Base-by-base conservation (phyloP, 2,113 vertebrate genomes). In the Xenopus borealis region DNA sequence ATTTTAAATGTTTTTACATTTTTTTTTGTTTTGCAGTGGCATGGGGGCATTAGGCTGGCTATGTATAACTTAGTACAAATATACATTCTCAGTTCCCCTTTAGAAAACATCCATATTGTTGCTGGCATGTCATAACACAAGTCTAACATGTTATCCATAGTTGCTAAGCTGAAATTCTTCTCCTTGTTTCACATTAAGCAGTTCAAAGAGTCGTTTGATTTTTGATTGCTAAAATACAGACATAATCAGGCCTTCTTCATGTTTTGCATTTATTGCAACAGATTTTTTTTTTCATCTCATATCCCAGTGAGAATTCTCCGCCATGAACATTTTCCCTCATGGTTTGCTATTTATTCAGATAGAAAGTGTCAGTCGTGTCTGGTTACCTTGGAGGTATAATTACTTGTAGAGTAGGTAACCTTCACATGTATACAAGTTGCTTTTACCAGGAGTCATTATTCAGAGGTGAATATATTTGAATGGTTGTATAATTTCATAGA, bases 331-430 rank as follows among this genome's bases (percentile, higher is more conserved):
- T 67, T 66, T 74, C 58, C 72, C 72, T 59, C 59, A 3, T 0
- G 9, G 1, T 18, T 33, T 0, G 17, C 12, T 0, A 16, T 44
- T 4, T 50, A 30, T 72, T 78, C 7, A 66, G 61, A 46, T 70
- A 13, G 66, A 50, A 13, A 0, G 2, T 76, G 2, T 78, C 61
- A 69, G 44, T 5, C 44, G 17, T 74, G 64, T 30, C 20, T 2
- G 33, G 55, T 55, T 64, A 64, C 63, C 69, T 47, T 16, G 2
- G 53, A 9, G 7, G 55, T 6, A 58, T 61, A 66, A 55, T 46
- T 0, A 19, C 55, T 64, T 73, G 67, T 79, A 66, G 62, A 84
- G 58, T 62, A 23, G 59, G 57, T 78, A 78, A 10, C 82, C 73
- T 82, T 82, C 5, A 17, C 44, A 80, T 76, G 12, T 23, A 72